Conservation (phyloP, 2,888 invertebrate species). For the Monopis laevigella region DNA sequence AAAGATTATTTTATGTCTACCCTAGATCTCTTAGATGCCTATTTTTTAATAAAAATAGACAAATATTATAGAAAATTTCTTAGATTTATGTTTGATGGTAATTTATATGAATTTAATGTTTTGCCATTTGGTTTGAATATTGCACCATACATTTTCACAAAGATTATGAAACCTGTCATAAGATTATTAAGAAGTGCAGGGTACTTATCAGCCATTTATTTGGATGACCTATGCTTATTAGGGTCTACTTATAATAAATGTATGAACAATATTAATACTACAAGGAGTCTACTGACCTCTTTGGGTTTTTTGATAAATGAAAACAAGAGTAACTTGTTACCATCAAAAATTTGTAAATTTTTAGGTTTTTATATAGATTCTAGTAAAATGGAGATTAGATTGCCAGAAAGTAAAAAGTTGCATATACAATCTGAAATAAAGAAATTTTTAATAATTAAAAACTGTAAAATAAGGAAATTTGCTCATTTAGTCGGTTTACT, state of each 20-base stretch:
- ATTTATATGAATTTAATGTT: conserved; percentile 15
- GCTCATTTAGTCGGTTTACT: conserved; percentile 15
- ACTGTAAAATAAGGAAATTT: conserved; percentile 12
- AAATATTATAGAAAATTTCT: conserved; percentile 11
- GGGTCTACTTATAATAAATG: background rate
- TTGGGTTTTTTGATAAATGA: conserved; percentile 10
- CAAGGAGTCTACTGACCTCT: background rate
- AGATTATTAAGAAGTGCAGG: background rate
- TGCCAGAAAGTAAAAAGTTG: background rate
- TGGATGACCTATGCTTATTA: conserved; percentile 7
- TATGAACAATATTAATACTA: background rate
- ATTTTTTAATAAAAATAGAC: conserved; percentile 11
- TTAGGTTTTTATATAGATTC: conserved; percentile 9
- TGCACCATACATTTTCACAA: too few relatives aligned
- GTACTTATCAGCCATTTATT: conserved; percentile 6
- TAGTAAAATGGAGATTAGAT: background rate
- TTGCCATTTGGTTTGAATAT: too few relatives aligned
- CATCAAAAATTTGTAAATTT: conserved; percentile 9
- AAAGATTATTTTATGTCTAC: conserved; percentile 10
- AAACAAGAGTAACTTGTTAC: conserved; percentile 5
- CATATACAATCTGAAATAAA: background rate
- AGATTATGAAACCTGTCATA: conserved; percentile 7
- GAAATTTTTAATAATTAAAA: background rate
- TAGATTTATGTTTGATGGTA: conserved; percentile 10
- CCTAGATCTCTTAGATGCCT: conserved; percentile 13